Evolutionary conservation across 1,140 invertebrate species (phyloP).

Genomic region (Scaptomyza hsui): DNA sequence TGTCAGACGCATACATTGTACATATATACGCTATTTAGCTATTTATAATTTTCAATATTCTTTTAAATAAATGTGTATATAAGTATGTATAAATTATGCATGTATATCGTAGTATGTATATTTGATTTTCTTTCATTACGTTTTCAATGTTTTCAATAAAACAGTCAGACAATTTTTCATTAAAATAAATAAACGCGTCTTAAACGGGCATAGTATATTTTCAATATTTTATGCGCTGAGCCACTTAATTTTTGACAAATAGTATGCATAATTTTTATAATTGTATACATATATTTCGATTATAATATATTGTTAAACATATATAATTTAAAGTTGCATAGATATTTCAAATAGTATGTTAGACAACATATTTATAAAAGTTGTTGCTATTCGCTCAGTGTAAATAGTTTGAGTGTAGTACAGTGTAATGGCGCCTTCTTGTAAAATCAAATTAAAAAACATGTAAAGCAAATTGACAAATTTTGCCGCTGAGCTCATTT

Average conservation of each 20-base stretch:
- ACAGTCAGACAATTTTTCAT: conserved; percentile 77
- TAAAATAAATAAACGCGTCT: conserved; percentile 56
- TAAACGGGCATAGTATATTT: conserved; percentile 69
- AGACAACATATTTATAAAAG: conserved; percentile 47
- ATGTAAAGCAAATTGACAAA: conserved; percentile 57
- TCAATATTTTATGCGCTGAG: conserved; percentile 76
- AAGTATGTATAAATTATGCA: conserved; percentile 47
- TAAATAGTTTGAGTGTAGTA: conserved; percentile 46
- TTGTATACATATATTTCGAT: conserved; percentile 51
- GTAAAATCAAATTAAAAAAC: conserved; percentile 36
- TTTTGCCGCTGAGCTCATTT: conserved; percentile 57
- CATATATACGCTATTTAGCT: conserved; percentile 60
- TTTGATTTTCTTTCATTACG: conserved; percentile 43
- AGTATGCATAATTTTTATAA: conserved; percentile 54
- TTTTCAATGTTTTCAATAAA: conserved; percentile 48
- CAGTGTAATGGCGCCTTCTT: conserved; percentile 44
- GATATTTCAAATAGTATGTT: conserved; percentile 29
- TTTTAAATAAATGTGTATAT: conserved; percentile 49
- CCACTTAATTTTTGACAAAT: conserved; percentile 69
- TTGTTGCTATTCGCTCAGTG: conserved; percentile 46
- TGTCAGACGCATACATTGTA: conserved; percentile 49
- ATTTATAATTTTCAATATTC: conserved; percentile 57
- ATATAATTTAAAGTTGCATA: conserved; percentile 29
- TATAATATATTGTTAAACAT: conserved; percentile 40
- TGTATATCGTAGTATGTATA: conserved; percentile 59